phyloP scores from a whole-genome alignment of 2,797 vertebrate genomes.

The Odontamblyopus rebecca region DNA sequence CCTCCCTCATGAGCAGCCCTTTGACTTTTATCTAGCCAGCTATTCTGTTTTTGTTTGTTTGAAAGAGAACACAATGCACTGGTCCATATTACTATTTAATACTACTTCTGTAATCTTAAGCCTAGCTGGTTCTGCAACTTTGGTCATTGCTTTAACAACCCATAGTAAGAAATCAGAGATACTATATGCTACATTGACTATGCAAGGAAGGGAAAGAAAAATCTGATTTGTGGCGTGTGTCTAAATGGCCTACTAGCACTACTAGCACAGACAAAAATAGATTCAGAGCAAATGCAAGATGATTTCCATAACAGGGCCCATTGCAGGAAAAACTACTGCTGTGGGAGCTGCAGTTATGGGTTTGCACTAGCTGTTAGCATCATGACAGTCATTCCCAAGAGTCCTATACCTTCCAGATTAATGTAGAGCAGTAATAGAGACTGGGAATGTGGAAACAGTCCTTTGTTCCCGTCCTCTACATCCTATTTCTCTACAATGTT shows the following conservation, averaged over 20 bases:
- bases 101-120: background rate
- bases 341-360: background rate
- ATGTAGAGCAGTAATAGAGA: background rate
- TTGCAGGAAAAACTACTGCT: constrained; percentile 6
- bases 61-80: background rate
- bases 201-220: background rate
- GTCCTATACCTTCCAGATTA: constrained; percentile 10
- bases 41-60: background rate
- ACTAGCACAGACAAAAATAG: background rate
- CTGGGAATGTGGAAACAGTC: constrained; percentile 2
- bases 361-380: constrained; percentile 3
- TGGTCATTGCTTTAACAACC: background rate
- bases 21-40: background rate
- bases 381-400: constrained; percentile 11
- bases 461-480: background rate
- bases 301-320: constrained; percentile 5
- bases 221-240: constrained; percentile 1
- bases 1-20: background rate
- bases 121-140: background rate
- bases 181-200: background rate
- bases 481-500: background rate
- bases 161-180: background rate
- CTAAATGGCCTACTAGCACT: background rate
- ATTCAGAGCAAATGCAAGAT: constrained; percentile 3
- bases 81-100: background rate